A percentile compares a stretch with the other conserved stretches of the same genome.
phyloP scores from a whole-genome alignment of 2,113 vertebrate species.

The Ctenomys sociabilis region DNA sequence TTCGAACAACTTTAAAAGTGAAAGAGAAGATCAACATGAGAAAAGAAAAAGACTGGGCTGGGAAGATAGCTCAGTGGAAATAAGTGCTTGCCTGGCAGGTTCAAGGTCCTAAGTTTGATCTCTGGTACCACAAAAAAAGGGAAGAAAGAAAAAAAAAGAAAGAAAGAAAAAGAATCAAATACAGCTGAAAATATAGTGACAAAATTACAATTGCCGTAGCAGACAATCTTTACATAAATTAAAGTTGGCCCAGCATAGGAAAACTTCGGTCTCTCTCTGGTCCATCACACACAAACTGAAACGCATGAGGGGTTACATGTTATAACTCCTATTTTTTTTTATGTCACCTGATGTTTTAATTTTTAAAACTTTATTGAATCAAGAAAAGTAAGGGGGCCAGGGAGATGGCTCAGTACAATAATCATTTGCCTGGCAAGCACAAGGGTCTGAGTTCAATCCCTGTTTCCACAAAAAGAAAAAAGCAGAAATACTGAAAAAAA shows the following conservation, averaged over 20 bases:
- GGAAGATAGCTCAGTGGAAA: too few species aligned
- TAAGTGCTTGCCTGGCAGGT: too few species aligned
- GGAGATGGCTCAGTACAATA: too few species aligned
- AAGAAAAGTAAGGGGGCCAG: not conserved
- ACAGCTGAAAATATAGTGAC: constrained; percentile 16
- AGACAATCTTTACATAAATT: not conserved
- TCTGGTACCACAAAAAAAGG: too few species aligned
- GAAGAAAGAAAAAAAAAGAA: too few species aligned
- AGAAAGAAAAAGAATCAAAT: not conserved
- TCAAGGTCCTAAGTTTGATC: too few species aligned
- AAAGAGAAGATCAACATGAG: not conserved
- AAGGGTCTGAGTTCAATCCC: too few species aligned
- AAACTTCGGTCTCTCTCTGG: not conserved
- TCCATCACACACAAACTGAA: not conserved
- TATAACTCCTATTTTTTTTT: not conserved
- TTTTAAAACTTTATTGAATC: not conserved
- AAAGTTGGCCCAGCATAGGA: not conserved
- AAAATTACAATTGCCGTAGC: not conserved
- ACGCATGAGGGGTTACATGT: not conserved
- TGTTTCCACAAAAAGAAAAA: too few species aligned
- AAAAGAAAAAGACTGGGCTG: not conserved
- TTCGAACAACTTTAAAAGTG: constrained; percentile 12
- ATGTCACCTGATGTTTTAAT: not conserved
- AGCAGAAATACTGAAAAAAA: too few species aligned
- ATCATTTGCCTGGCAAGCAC: too few species aligned